Evolutionary conservation across 1,140 invertebrate genomes (phyloP).

Genomic region (Bombus waltoni): DNA sequence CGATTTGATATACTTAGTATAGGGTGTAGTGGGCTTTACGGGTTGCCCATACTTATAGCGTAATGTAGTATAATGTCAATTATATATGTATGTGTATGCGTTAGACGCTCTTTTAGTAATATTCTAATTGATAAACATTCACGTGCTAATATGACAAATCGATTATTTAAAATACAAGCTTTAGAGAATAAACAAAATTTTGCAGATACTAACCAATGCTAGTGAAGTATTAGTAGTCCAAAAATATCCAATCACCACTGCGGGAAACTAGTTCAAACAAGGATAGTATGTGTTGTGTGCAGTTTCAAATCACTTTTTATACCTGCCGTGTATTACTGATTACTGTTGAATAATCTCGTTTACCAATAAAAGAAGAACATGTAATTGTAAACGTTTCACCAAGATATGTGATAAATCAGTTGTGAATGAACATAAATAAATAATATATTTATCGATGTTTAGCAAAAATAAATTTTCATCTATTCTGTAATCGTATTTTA

Average conservation of each 20-base stretch:
- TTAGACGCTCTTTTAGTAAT: no score
- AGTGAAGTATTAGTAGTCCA: not conserved
- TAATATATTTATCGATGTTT: not conserved
- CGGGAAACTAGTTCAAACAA: constrained; percentile 4
- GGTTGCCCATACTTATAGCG: not conserved
- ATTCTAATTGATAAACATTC: not conserved
- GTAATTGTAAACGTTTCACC: constrained; percentile 13
- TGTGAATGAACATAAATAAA: constrained; percentile 28
- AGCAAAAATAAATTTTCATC: not conserved
- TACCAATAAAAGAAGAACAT: constrained; percentile 12
- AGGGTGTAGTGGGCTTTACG: not conserved
- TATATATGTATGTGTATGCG: not conserved
- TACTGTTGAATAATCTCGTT: not conserved
- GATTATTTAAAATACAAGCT: not conserved
- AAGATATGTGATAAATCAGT: constrained; percentile 5
- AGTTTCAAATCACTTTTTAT: not conserved
- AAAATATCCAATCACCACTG: constrained; percentile 8
- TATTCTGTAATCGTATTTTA: not conserved
- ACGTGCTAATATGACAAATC: not conserved
- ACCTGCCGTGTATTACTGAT: not conserved
- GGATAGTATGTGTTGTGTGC: not conserved
- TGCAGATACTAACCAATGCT: not conserved
- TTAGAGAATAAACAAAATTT: not conserved
- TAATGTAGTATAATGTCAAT: not conserved
- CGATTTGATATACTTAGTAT: not conserved